Evolutionary conservation across 2,797 vertebrate species (phyloP), one percentile per base, ranked within the genome.

Genomic region (Galago senegalensis): DNA sequence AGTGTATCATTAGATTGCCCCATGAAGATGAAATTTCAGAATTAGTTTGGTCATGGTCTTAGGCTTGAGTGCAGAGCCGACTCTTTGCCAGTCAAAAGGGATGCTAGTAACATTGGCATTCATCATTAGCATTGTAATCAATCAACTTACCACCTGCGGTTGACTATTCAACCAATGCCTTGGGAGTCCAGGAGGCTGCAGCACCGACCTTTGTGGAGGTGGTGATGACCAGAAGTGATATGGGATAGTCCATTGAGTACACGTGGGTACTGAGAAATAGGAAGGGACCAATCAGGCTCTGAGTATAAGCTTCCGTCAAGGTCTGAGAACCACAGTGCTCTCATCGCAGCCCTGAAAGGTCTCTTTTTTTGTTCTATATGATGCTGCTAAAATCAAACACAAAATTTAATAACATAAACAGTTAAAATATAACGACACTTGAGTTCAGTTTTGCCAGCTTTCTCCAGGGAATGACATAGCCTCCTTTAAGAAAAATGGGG

Each of bases 81-180:
- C 9, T 89, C 14, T 23, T 43, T 65, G n/a, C 14, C 27, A 29
- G 27, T 18, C 31, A 58, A 70, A 43, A 5, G 27, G 9, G 10
- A n/a, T 37, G 7, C 14, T 20, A 43, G 23, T 21, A 23, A 0
- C 8, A 16, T 9, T 11, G 34, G 25, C 13, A 1, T 2, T 5
- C 4, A 2, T 5, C 4, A 2, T 0, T 31, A 79, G 43, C 25
- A 53, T 72, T 0, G 0, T 49, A 37, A 63, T 43, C 17, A 13
- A 17, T 46, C 61, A 67, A 40, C 27, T 14, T 61, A 13, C n/a
- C 40, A 60, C 40, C 25, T 37, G 7, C 2, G n/a, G 27, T 23
- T 31, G n/a, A 37, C 17, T 60, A 65, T 23, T 5, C 23, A n/a
- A 25, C 8, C 7, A n/a, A n/a, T 21, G 29, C 34, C 58, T 21